These are phyloP conservation scores for Hyaena hyaena DNA, from an alignment of 2,113 vertebrate genomes.

Conservation along the genomic window DNA sequence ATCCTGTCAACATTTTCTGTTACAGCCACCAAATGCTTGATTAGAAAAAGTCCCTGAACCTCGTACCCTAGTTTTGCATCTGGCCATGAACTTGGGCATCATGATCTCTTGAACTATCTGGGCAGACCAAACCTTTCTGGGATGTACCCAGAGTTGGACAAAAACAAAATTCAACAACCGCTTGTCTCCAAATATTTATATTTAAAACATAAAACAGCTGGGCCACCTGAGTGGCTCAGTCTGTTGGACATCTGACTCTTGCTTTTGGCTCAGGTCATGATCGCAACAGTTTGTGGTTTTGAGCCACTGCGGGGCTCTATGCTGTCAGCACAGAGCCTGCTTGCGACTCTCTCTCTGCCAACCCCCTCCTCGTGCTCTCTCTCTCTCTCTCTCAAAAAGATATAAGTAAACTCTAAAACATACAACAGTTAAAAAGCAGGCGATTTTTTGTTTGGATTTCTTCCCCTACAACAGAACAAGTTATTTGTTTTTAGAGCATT, in stretches of 20 bases:
- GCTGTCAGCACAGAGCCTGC: no score
- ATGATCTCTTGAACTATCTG: not conserved
- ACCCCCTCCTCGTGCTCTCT: no score
- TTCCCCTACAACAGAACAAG: not conserved
- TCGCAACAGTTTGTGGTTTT: no score
- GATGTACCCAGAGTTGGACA: not conserved
- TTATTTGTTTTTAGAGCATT: not conserved
- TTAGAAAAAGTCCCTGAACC: not conserved
- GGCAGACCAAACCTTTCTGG: not conserved
- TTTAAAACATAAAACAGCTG: not conserved
- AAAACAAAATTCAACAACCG: not conserved
- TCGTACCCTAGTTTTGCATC: not conserved
- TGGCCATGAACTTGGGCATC: not conserved
- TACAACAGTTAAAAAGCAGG: not conserved
- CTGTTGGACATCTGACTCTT: no score
- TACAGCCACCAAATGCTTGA: not conserved
- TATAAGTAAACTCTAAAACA: not conserved
- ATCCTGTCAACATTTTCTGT: not conserved
- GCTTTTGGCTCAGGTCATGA: no score
- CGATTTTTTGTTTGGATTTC: not conserved
- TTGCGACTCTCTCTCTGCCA: no score
- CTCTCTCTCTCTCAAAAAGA: no score
- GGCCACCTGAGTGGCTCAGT: no score
- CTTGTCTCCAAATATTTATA: not conserved
- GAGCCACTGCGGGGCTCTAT: no score